Conservation (phyloP, 2,888 invertebrate species). For the Leistus spinibarbis region DNA sequence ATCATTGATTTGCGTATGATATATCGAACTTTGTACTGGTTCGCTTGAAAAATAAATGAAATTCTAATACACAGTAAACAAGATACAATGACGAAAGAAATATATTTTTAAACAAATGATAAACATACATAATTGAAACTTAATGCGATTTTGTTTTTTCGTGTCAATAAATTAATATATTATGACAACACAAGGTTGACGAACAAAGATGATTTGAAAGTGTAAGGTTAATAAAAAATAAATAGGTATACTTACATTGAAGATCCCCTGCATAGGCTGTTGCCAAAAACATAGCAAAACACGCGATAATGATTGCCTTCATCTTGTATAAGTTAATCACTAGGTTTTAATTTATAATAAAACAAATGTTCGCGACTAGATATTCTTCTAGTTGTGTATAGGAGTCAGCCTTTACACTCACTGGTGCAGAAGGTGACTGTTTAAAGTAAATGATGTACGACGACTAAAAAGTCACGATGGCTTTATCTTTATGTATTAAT, state of each 20-base stretch:
- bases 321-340: slow-evolving; percentile 51
- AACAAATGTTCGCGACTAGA: slow-evolving; percentile 10
- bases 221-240: slow-evolving; percentile 43
- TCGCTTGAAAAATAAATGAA: not conserved
- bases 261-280: slow-evolving; percentile 60
- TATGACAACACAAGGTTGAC: slow-evolving; percentile 20
- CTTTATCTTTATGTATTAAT: slow-evolving; percentile 29
- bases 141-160: not conserved
- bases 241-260: slow-evolving; percentile 68
- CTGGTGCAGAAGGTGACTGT: slow-evolving; percentile 85
- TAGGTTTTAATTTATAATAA: slow-evolving; percentile 11
- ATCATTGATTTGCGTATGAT: not conserved
- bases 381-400: slow-evolving; percentile 29
- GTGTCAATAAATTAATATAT: not conserved
- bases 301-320: slow-evolving; percentile 64
- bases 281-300: slow-evolving; percentile 59
- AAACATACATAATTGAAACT: not conserved
- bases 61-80: not conserved
- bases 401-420: slow-evolving; percentile 82
- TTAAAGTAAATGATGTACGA: slow-evolving; percentile 40
- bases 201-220: slow-evolving; percentile 17
- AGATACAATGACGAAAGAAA: not conserved
- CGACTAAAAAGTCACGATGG: slow-evolving; percentile 29
- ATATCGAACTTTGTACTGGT: not conserved
- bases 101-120: not conserved